These are phyloP conservation scores for Lithobius niger DNA, from an alignment of 1,140 invertebrate genomes.

Conservation along the genomic window DNA sequence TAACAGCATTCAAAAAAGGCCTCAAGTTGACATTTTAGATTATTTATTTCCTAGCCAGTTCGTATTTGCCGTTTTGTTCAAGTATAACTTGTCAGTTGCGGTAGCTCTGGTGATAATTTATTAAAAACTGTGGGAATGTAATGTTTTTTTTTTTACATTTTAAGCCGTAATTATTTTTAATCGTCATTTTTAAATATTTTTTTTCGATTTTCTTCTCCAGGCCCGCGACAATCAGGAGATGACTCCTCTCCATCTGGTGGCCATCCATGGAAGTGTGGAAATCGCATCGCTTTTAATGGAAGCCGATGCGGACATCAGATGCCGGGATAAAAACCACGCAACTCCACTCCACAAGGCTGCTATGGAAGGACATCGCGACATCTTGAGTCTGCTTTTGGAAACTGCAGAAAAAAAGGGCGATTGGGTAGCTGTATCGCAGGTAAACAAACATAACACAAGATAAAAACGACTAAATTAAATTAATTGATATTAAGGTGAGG, in stretches of 20 bases:
- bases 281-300: conserved; percentile 30
- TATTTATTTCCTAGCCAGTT: background rate
- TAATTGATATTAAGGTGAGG: background rate
- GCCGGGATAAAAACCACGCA: conserved; percentile 30
- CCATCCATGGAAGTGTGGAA: conserved; percentile 30
- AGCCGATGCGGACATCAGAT: conserved; percentile 27
- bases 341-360: conserved; percentile 35
- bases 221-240: conserved; percentile 34
- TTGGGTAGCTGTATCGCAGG: conserved; percentile 24
- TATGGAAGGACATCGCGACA: conserved; percentile 29
- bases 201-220: conserved; percentile 19
- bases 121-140: too few relatives aligned
- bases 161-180: conserved; percentile 1
- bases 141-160: too few relatives aligned
- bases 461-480: conserved; percentile 1
- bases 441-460: conserved; percentile 15
- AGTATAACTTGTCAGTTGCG: too few relatives aligned
- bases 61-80: background rate
- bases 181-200: background rate
- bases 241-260: conserved; percentile 35
- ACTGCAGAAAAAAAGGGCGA: conserved; percentile 23
- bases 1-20: too few relatives aligned
- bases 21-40: background rate
- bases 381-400: conserved; percentile 28
- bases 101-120: too few relatives aligned